Base-by-base conservation (phyloP, 2,797 vertebrate genomes). In the Hydrolagus colliei region DNA sequence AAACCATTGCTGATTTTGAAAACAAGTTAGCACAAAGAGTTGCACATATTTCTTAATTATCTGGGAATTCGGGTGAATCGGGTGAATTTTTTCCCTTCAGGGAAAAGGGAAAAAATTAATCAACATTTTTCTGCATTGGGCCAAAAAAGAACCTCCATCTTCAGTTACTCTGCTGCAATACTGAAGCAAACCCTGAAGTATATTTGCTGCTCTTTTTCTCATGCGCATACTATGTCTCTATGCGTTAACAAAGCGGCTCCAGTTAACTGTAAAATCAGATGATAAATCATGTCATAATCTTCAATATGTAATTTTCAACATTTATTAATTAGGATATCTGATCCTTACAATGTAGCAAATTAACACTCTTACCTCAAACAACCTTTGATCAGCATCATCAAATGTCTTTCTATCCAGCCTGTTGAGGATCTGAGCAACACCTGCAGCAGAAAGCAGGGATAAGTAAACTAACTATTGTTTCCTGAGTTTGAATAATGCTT, bases 351-450 rank as follows among this genome's bases (percentile, higher is more conserved):
- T 41, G 20, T 41, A 41, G 27, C 14, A 41, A 82, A 41, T 1
- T 68, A 84, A 84, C 12, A 68, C 32, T 22, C 82, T 68, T 86
- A 94, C 94, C 93, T 95, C 95, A 92, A 95, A 95, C 72, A 95
- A 91, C 85, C 95, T 93, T 88, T 95, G 95, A 89, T 95, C 94
- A 77, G 94, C 93, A 89, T 95, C 94, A 85, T 93, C 92, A 87
- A 95, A 95, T 0, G 94, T 94, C 89, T 94, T 95, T 88, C 94
- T 92, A 90, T 95, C 94, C 63, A 95, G 87, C 41, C 94, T 92
- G 87, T 95, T 95, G 68, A 95, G 91, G 86, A 95, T 95, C 88
- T 95, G 95, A 52, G 95, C 95, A 1, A 95, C 94, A 0, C 94
- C 94, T 95, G 85, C 68, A 68, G 67, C 41, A 86, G n/a, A 87